Base-by-base conservation (phyloP, 64 coral and sea anemone species). In the Stichodactyla mertensii region DNA sequence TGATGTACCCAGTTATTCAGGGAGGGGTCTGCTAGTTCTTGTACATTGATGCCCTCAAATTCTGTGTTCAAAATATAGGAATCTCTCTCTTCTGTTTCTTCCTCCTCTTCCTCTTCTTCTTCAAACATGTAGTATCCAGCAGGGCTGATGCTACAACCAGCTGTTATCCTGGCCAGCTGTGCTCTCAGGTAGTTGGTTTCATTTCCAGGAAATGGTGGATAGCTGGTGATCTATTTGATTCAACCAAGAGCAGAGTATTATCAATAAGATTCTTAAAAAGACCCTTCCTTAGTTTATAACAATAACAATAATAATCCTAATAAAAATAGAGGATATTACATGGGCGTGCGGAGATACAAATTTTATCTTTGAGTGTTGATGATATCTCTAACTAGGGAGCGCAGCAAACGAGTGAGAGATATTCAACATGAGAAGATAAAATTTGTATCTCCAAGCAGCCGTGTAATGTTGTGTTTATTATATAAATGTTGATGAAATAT, bases 1-100 rank as follows among this genome's bases (percentile, higher is more conserved):
- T 97, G 95, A 83, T 97, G 95, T 31, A 93, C 95, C 95, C 95
- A 97, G 89, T 97, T 97, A 86, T 97, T 93, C 71, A 97, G 92
- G 36, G 95, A 86, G 51, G 95, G 88, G 61, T 97, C 95, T 26
- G 92, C 92, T 52, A 97, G 83, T 28, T 97, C 95, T 78, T 91
- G 83, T 15, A 93, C 92, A 70, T 88, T 97, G 16, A 97, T 91
- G 9, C 95, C 95, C 86, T 97, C 95, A 93, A 93, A 97, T 81
- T 97, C 95, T 22, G 92, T 86, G 64, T 97, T 97, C 52, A 97
- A 52, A 82, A 93, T 97, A 86, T 97, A 97, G 6, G 95, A 97
- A 82, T 97, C 95, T 52, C 95, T 79, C 86, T 89, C 91, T 85
- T 96, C 97, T 58, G 87, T 90, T 77, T 99, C 97, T n/a, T 99